These are phyloP conservation scores for Leptonema lineaticorne DNA, from an alignment of 1,140 invertebrate genomes.

Conservation along the genomic window DNA sequence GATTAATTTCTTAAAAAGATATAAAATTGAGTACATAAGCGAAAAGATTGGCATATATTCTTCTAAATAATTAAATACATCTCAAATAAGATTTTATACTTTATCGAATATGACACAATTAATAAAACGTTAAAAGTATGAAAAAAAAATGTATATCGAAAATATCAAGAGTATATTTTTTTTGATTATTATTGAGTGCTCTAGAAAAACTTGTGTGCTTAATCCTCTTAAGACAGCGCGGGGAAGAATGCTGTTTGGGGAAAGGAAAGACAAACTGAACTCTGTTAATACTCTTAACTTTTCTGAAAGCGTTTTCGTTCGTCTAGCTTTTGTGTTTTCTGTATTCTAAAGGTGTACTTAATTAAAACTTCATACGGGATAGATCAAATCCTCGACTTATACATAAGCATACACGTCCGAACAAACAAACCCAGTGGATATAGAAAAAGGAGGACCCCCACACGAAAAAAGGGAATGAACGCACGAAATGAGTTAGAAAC, in stretches of 20 bases:
- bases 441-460: too few relatives aligned
- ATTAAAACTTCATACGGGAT: constrained; percentile 39
- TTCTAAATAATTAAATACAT: too few relatives aligned
- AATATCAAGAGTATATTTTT: neutral
- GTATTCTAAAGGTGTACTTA: constrained; percentile 39
- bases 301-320: constrained; percentile 38
- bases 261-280: constrained; percentile 39
- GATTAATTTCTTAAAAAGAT: too few relatives aligned
- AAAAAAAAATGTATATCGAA: neutral
- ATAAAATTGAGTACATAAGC: too few relatives aligned
- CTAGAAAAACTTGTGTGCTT: constrained; percentile 6
- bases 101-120: too few relatives aligned
- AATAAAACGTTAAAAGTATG: too few relatives aligned
- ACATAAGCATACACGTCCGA: too few relatives aligned
- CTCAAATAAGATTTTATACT: too few relatives aligned
- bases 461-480: too few relatives aligned
- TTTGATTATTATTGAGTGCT: constrained; percentile 18
- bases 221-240: constrained; percentile 25
- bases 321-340: constrained; percentile 27
- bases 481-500: too few relatives aligned
- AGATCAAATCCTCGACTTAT: constrained; percentile 37
- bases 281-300: constrained; percentile 39
- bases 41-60: too few relatives aligned
- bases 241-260: constrained; percentile 20
- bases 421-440: too few relatives aligned